A percentile compares a stretch with the other conserved stretches of the same genome.
phyloP scores from a whole-genome alignment of 2,797 vertebrate genomes.

The Eulemur coronatus region DNA sequence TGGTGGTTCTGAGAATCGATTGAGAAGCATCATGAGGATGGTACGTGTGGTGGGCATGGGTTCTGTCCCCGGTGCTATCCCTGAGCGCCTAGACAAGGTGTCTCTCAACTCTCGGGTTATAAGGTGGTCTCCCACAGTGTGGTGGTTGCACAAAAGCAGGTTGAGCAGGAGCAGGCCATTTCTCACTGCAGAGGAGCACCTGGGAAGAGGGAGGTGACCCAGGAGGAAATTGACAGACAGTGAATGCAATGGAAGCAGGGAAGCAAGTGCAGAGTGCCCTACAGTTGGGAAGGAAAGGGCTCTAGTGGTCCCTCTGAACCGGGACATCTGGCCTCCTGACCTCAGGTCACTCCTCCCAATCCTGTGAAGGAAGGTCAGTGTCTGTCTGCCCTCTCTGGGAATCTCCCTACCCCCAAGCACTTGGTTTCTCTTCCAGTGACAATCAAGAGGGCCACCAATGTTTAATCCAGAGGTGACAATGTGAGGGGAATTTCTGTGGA shows the following conservation, averaged over 20 bases:
- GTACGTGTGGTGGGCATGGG: slow-evolving; percentile 80
- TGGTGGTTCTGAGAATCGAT: slow-evolving; percentile 86
- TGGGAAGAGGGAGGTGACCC: slow-evolving; percentile 68
- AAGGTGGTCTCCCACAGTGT: slow-evolving; percentile 92
- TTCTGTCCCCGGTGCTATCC: slow-evolving; percentile 73
- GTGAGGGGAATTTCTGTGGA: neutral
- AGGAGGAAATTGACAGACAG: neutral
- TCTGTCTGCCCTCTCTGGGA: neutral
- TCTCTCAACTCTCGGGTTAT: slow-evolving; percentile 83
- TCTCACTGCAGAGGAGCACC: slow-evolving; percentile 89
- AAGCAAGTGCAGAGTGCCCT: neutral
- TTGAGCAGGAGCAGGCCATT: slow-evolving; percentile 93
- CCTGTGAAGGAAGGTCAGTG: neutral
- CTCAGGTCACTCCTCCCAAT: neutral
- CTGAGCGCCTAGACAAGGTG: slow-evolving; percentile 85
- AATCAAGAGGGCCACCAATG: neutral
- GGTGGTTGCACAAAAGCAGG: slow-evolving; percentile 91
- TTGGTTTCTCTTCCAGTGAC: neutral
- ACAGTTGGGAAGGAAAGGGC: neutral
- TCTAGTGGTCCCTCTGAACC: neutral
- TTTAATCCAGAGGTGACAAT: neutral
- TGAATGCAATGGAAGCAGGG: neutral
- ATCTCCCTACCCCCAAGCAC: neutral
- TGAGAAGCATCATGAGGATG: slow-evolving; percentile 89
- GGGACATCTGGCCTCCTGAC: neutral